Conservation (phyloP, 2,113 vertebrate genomes). For the Pomatostomus ruficeps region DNA sequence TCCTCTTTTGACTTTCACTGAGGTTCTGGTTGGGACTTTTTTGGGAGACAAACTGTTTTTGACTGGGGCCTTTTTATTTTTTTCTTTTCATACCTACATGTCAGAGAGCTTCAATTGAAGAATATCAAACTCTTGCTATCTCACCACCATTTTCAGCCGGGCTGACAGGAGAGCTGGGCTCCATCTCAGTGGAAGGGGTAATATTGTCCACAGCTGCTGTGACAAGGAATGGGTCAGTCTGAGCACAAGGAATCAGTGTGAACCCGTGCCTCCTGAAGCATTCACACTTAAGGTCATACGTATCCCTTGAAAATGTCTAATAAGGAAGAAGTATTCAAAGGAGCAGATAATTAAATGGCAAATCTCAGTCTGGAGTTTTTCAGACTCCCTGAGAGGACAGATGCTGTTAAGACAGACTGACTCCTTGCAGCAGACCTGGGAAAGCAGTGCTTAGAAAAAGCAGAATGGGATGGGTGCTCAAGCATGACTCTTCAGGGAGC, state of each 20-base stretch:
- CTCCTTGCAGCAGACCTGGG: not conserved
- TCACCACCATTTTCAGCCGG: not conserved
- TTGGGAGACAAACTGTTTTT: not conserved
- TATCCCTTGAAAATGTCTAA: not conserved
- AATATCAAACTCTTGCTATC: not conserved
- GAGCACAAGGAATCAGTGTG: not conserved
- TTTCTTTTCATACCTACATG: not conserved
- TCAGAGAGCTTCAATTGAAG: not conserved
- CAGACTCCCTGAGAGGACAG: not conserved
- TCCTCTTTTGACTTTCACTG: not conserved
- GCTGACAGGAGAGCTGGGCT: not conserved
- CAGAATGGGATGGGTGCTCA: not conserved
- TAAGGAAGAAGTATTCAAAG: not conserved
- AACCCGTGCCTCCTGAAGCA: not conserved
- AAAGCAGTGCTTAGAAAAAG: not conserved
- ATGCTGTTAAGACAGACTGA: not conserved
- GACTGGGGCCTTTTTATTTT: not conserved
- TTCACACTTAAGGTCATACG: not conserved
- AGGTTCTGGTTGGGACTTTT: not conserved
- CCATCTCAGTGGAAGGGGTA: not conserved
- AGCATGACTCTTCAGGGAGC: not conserved
- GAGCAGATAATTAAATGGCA: not conserved
- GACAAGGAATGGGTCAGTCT: not conserved
- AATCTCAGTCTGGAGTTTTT: not conserved
- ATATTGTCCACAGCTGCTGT: not conserved